These are phyloP conservation scores for Corydoras sp. DNA, from an alignment of 2,113 vertebrate genomes.

Conservation along the genomic window DNA sequence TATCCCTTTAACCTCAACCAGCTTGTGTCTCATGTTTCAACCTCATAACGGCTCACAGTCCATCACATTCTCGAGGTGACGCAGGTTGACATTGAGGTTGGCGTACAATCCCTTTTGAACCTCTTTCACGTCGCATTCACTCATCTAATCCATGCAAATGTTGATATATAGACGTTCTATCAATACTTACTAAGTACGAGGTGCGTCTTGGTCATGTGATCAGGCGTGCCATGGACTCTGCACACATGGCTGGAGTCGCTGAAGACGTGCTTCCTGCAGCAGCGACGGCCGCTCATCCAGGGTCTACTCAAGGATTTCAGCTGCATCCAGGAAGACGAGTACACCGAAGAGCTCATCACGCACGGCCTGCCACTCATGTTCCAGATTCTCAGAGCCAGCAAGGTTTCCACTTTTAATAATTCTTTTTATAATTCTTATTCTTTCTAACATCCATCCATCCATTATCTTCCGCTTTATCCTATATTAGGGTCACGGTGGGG, in stretches of 20 bases:
- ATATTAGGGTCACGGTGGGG: too few relatives aligned
- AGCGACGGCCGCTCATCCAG: constrained; percentile 68
- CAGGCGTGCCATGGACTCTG: constrained; percentile 74
- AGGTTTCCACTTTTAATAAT: constrained; percentile 49
- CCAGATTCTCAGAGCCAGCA: constrained; percentile 71
- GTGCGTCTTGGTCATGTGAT: constrained; percentile 32
- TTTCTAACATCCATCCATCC: too few relatives aligned
- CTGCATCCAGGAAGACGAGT: constrained; percentile 71
- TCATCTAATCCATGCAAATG: neutral
- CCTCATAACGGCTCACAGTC: neutral
- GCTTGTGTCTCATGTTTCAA: neutral
- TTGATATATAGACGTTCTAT: neutral
- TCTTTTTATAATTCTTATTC: neutral
- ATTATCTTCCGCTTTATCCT: too few relatives aligned
- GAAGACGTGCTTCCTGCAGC: constrained; percentile 66
- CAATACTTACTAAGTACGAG: constrained; percentile 32
- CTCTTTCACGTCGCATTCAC: neutral
- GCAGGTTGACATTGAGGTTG: neutral
- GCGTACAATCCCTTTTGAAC: neutral
- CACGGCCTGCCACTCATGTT: constrained; percentile 74
- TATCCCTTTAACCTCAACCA: too few relatives aligned
- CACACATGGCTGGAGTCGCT: constrained; percentile 75
- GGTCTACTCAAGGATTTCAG: constrained; percentile 72
- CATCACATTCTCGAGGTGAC: neutral
- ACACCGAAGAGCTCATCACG: constrained; percentile 72